Percentiles rank a stretch among this genome's conserved stretches.
Evolutionary conservation across 2,888 invertebrate species (phyloP).

Genomic region (Polydrusus tereticollis): DNA sequence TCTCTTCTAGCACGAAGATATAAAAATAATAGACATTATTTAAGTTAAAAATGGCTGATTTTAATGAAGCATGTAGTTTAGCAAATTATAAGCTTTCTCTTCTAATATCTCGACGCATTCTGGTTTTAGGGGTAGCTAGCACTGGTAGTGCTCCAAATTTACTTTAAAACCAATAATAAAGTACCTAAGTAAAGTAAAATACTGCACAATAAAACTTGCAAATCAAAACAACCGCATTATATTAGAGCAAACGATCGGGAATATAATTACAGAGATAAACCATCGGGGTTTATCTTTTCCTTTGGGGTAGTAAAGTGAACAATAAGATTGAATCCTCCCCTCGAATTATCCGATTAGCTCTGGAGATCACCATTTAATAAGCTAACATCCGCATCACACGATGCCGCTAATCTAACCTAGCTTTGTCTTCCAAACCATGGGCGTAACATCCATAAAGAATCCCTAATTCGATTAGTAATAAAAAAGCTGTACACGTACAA

Average conservation of each 20-base stretch:
- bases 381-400: slow-evolving; percentile 65
- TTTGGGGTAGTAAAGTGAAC: slow-evolving; percentile 45
- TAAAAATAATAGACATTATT: no score
- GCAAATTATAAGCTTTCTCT: no score
- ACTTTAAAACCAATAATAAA: no score
- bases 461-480: no score
- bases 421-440: slow-evolving; percentile 32
- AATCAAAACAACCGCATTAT: slow-evolving; percentile 13
- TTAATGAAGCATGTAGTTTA: no score
- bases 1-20: no score
- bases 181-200: background rate
- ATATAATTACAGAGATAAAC: slow-evolving; percentile 48
- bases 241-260: slow-evolving; percentile 28
- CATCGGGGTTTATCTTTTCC: slow-evolving; percentile 44
- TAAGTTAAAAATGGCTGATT: no score
- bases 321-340: slow-evolving; percentile 61
- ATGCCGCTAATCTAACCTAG: slow-evolving; percentile 62
- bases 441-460: background rate
- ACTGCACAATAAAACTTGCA: background rate
- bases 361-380: slow-evolving; percentile 67
- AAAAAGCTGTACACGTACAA: no score
- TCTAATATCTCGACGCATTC: no score
- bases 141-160: no score
- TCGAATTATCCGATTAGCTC: slow-evolving; percentile 66
- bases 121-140: no score